phyloP scores from a whole-genome alignment of 2,113 vertebrate species.

The Campylomormyrus tamandua region DNA sequence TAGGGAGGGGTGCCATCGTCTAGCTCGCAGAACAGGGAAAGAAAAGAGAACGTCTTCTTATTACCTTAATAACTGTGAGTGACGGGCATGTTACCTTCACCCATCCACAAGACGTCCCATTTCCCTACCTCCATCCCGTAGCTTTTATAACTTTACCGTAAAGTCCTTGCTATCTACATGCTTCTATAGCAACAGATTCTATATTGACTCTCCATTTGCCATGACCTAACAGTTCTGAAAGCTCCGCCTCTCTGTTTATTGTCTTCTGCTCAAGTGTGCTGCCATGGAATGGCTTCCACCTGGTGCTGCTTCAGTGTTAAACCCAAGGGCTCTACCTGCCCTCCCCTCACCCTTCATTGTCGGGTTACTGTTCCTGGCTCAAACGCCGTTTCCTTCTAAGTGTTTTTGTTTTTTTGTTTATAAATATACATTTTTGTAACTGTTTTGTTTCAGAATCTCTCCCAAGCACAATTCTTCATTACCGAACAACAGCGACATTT shows the following conservation, averaged over 20 bases:
- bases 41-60: background rate
- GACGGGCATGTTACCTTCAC: background rate
- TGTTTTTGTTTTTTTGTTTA: background rate
- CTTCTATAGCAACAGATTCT: background rate
- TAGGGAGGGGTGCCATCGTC: background rate
- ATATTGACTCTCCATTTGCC: background rate
- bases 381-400: background rate
- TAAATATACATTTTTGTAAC: slow-evolving; percentile 6
- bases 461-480: slow-evolving; percentile 21
- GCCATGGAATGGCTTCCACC: background rate
- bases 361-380: background rate
- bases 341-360: background rate
- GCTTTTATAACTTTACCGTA: background rate
- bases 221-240: too few species aligned
- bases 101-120: background rate
- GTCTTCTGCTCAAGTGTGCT: background rate
- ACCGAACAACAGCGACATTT: slow-evolving; percentile 25
- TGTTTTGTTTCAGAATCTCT: slow-evolving; percentile 15
- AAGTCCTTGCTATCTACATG: background rate
- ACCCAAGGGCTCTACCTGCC: background rate
- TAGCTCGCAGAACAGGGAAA: background rate
- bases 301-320: background rate
- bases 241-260: background rate
- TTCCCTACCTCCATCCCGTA: background rate
- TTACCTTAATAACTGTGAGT: background rate